Conservation (phyloP, 2,888 invertebrate species). For the Aphidius colemani region DNA sequence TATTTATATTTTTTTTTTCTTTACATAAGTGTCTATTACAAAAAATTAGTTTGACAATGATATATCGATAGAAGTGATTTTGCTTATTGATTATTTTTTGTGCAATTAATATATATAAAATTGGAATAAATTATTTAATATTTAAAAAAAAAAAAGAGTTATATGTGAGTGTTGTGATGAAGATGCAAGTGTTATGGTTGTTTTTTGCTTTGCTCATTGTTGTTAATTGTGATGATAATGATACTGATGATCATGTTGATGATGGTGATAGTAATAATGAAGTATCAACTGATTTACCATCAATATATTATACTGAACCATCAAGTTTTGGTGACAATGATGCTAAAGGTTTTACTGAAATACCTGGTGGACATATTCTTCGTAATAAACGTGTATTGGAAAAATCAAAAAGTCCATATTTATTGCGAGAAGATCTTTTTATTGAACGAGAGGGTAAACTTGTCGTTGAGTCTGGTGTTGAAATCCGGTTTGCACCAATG, state of each 20-base stretch:
- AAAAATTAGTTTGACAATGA: background rate
- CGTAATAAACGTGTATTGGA: conserved; percentile 65
- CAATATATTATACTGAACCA: conserved; percentile 57
- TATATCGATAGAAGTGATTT: conserved; percentile 9
- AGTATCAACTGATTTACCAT: conserved; percentile 42
- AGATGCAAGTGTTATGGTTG: conserved; percentile 6
- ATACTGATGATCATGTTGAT: conserved; percentile 23
- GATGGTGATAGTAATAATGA: conserved; percentile 33
- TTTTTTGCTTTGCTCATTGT: conserved; percentile 5
- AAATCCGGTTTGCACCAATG: conserved; percentile 87
- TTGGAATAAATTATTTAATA: background rate
- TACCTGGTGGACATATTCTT: conserved; percentile 68
- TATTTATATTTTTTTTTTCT: too few species aligned
- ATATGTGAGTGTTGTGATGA: background rate
- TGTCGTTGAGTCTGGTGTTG: conserved; percentile 87
- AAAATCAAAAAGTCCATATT: conserved; percentile 72
- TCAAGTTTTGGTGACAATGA: conserved; percentile 37
- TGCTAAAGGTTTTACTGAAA: conserved; percentile 61
- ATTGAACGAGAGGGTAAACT: conserved; percentile 80
- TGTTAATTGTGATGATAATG: conserved; percentile 14
- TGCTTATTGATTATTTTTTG: background rate
- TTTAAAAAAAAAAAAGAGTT: background rate
- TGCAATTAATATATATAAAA: background rate
- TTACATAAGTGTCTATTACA: too few species aligned
- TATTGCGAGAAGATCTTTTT: conserved; percentile 78